phyloP scores from a whole-genome alignment of 2,113 vertebrate genomes.

The Apistogramma diplotaenia region DNA sequence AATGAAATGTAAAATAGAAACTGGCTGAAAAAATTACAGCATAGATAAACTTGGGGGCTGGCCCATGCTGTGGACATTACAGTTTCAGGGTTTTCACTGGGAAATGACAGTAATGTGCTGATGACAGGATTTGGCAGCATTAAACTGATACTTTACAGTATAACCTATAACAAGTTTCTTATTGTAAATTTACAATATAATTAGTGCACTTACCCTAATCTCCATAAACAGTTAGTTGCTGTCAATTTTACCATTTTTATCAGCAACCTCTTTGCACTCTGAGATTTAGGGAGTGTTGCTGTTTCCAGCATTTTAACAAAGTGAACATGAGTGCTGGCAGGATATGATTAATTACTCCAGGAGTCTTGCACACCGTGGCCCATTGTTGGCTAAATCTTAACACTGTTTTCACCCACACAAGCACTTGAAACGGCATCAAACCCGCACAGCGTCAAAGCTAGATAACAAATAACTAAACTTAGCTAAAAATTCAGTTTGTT shows the following conservation, averaged over 20 bases:
- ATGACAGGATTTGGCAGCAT: neutral
- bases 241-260: too few relatives aligned
- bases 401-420: neutral
- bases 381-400: neutral
- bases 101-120: neutral
- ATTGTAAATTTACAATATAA: neutral
- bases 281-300: neutral
- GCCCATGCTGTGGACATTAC: neutral
- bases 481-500: neutral
- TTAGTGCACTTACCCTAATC: neutral
- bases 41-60: too few relatives aligned
- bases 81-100: neutral
- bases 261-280: neutral
- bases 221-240: neutral
- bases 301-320: neutral
- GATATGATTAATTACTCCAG: neutral
- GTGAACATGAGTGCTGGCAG: neutral
- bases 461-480: neutral
- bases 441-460: too few relatives aligned
- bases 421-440: neutral
- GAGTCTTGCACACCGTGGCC: neutral
- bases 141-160: neutral
- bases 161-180: neutral
- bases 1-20: neutral
- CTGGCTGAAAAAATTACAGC: neutral